A percentile compares a stretch with the other conserved stretches of the same genome.
These are phyloP conservation scores for Grantiella picta DNA, from an alignment of 2,113 vertebrate genomes.

Conservation along the genomic window DNA sequence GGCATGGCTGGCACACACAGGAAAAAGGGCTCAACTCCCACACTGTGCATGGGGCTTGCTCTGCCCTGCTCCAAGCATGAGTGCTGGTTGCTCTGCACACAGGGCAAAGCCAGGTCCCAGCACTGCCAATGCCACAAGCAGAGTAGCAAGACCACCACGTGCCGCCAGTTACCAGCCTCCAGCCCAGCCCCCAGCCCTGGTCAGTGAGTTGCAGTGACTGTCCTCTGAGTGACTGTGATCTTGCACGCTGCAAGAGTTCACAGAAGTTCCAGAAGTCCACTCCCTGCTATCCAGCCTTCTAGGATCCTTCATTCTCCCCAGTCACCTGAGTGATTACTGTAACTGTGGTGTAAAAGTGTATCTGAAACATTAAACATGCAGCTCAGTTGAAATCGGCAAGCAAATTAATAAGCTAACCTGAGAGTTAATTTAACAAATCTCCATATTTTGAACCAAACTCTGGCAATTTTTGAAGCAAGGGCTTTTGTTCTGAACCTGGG, in stretches of 20 bases:
- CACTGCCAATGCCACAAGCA: rapidly evolving
- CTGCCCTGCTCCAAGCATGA: rapidly evolving
- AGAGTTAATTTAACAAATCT: not conserved
- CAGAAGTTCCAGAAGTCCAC: not conserved
- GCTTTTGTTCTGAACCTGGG: not conserved
- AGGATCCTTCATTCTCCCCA: not conserved
- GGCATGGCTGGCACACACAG: rapidly evolving
- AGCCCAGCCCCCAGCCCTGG: not conserved
- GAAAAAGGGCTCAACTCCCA: not conserved
- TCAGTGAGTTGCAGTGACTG: rapidly evolving
- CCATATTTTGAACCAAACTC: not conserved
- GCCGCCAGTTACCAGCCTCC: not conserved
- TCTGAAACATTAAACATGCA: not conserved
- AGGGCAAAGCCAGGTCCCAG: not conserved
- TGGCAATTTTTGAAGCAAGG: not conserved
- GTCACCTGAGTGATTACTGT: rapidly evolving
- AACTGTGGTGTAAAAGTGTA: not conserved
- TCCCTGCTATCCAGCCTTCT: not conserved
- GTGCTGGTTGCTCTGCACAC: rapidly evolving
- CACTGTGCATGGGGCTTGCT: rapidly evolving
- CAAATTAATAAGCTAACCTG: not conserved
- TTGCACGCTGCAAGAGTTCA: rapidly evolving
- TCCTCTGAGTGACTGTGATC: rapidly evolving
- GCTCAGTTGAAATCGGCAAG: not conserved
- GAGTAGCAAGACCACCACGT: rapidly evolving